Conservation (phyloP, 2,797 vertebrate genomes). For the Coccyzus lansbergi region DNA sequence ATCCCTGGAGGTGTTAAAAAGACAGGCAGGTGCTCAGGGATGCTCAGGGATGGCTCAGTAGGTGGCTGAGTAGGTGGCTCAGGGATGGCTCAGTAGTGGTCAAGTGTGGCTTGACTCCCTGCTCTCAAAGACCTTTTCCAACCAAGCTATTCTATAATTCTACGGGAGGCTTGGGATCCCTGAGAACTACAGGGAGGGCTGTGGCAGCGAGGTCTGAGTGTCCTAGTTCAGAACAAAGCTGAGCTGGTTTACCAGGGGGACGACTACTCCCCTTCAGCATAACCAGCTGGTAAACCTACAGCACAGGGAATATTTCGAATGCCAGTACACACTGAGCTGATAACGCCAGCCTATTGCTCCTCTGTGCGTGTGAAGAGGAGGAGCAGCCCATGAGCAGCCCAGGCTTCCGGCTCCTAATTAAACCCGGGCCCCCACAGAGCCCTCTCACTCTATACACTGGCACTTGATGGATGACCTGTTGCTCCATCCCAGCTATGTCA, state of each 20-base stretch:
- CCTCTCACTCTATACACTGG: neutral
- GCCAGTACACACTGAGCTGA: rapidly evolving
- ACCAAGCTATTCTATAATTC: no score
- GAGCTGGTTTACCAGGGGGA: neutral
- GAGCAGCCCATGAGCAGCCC: neutral
- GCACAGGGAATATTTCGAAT: neutral
- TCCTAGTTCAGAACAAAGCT: neutral
- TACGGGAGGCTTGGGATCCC: neutral
- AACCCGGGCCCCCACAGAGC: rapidly evolving
- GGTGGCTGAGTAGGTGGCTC: no score
- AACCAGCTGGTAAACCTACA: neutral
- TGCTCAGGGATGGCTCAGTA: no score
- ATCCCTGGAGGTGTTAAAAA: no score
- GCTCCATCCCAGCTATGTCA: neutral
- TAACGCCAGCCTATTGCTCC: rapidly evolving
- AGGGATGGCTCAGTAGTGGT: no score
- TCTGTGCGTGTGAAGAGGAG: neutral
- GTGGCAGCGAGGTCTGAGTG: neutral
- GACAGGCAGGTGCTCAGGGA: no score
- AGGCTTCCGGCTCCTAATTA: neutral
- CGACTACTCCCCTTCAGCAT: neutral
- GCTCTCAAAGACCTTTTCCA: no score
- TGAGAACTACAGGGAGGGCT: neutral
- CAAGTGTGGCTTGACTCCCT: no score
- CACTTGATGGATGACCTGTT: neutral